Conservation (phyloP, 2,113 vertebrate species). For the Aviceda subcristata region DNA sequence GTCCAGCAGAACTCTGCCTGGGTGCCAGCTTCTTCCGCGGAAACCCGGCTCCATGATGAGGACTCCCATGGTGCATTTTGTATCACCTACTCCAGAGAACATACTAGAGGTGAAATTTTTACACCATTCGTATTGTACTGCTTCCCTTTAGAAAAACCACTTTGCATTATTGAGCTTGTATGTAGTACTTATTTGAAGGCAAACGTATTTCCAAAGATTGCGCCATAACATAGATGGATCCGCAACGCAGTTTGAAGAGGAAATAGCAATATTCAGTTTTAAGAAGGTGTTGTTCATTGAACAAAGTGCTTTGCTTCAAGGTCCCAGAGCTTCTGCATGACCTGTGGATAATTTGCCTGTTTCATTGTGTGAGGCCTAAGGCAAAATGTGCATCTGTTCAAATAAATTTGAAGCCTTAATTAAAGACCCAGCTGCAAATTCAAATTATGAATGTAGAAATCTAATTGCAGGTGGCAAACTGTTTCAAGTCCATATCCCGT, state of each 20-base stretch:
- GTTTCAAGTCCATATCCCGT: not conserved
- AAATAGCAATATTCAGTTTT: not conserved
- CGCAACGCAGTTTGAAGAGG: not conserved
- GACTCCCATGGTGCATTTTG: not conserved
- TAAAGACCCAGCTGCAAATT: not conserved
- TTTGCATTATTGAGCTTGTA: not conserved
- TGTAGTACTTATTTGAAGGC: not conserved
- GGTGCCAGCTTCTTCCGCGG: not conserved
- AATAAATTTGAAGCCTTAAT: not conserved
- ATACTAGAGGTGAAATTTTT: not conserved
- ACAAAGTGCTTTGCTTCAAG: not conserved
- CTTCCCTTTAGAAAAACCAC: not conserved
- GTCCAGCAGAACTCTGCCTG: not conserved
- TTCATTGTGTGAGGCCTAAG: not conserved
- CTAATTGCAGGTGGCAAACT: not conserved
- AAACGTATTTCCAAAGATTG: not conserved
- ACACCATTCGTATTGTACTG: not conserved
- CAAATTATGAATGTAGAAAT: not conserved
- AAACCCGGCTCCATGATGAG: not conserved
- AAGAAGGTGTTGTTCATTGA: not conserved
- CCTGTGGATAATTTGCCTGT: not conserved
- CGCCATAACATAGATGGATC: fast-evolving
- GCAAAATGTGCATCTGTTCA: not conserved
- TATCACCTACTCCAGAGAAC: not conserved
- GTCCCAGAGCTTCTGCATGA: not conserved